Conservation (phyloP, 2,888 invertebrate species). For the Tenthredo distinguenda region DNA sequence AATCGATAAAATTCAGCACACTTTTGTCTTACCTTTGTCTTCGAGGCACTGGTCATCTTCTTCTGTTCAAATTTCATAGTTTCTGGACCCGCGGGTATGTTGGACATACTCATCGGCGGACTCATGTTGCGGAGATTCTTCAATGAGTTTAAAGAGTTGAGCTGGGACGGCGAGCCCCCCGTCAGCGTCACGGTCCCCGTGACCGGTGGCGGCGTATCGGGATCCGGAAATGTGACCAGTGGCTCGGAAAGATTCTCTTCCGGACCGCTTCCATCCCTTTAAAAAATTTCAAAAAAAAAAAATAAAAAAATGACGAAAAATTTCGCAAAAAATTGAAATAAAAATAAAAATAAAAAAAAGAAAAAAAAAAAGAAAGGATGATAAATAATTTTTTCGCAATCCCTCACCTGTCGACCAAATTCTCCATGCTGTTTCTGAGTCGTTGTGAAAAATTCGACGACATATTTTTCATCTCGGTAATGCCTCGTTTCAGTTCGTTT, state of each 20-base stretch:
- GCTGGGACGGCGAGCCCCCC: slow-evolving; percentile 74
- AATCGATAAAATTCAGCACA: neutral
- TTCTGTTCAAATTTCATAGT: slow-evolving; percentile 92
- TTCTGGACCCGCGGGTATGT: slow-evolving; percentile 77
- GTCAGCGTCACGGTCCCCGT: slow-evolving; percentile 76
- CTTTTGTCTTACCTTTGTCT: slow-evolving; percentile 82
- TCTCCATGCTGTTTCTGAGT: slow-evolving; percentile 88
- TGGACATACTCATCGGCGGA: slow-evolving; percentile 69
- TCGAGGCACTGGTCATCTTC: slow-evolving; percentile 88
- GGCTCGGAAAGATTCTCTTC: slow-evolving; percentile 81
- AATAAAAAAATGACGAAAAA: neutral
- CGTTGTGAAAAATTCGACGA: slow-evolving; percentile 79
- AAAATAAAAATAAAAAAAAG: neutral
- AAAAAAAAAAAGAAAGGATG: neutral
- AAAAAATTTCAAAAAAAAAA: slow-evolving; percentile 44
- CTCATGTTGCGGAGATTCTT: slow-evolving; percentile 71
- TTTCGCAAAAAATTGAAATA: neutral
- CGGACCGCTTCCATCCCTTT: slow-evolving; percentile 69
- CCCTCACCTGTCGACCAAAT: slow-evolving; percentile 85
- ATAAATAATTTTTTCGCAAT: neutral
- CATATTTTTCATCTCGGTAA: slow-evolving; percentile 92
- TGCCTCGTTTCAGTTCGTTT: slow-evolving; percentile 89
- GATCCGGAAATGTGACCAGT: slow-evolving; percentile 90
- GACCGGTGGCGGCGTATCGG: slow-evolving; percentile 85
- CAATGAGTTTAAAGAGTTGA: slow-evolving; percentile 74